A percentile compares a stretch with the other conserved stretches of the same genome.
These are phyloP conservation scores for Drosophila hamatofila DNA, from an alignment of 2,888 invertebrate genomes.

Conservation along the genomic window DNA sequence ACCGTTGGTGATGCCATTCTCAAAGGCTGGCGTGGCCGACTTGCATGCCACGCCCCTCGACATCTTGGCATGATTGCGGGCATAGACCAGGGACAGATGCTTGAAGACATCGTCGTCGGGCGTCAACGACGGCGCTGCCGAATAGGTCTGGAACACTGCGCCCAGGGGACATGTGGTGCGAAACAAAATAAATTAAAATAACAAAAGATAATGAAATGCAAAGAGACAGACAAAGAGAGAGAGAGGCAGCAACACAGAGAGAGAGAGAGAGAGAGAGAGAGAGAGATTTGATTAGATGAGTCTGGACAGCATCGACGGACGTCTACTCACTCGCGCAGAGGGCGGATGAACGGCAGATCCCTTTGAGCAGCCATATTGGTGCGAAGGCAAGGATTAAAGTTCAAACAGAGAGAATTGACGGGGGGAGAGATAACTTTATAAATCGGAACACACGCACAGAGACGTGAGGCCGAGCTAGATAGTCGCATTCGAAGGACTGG, in stretches of 20 bases:
- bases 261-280: neutral
- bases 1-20: constrained; percentile 96
- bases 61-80: constrained; percentile 95
- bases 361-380: constrained; percentile 86
- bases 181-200: constrained; percentile 20
- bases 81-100: constrained; percentile 93
- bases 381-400: constrained; percentile 69
- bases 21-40: constrained; percentile 90
- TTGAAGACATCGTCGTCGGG: constrained; percentile 97
- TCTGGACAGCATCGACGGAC: neutral
- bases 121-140: constrained; percentile 92
- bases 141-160: constrained; percentile 94
- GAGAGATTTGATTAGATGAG: constrained; percentile 18
- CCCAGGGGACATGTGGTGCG: constrained; percentile 87
- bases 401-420: constrained; percentile 56
- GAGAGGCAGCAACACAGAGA: constrained; percentile 18
- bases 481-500: neutral
- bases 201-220: constrained; percentile 1
- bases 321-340: constrained; percentile 89
- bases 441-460: constrained; percentile 61
- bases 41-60: constrained; percentile 93
- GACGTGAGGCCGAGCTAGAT: neutral
- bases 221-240: neutral
- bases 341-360: constrained; percentile 91
- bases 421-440: constrained; percentile 76